Evolutionary conservation across 1,140 invertebrate species (phyloP).

Genomic region (Sinonovacula constricta): DNA sequence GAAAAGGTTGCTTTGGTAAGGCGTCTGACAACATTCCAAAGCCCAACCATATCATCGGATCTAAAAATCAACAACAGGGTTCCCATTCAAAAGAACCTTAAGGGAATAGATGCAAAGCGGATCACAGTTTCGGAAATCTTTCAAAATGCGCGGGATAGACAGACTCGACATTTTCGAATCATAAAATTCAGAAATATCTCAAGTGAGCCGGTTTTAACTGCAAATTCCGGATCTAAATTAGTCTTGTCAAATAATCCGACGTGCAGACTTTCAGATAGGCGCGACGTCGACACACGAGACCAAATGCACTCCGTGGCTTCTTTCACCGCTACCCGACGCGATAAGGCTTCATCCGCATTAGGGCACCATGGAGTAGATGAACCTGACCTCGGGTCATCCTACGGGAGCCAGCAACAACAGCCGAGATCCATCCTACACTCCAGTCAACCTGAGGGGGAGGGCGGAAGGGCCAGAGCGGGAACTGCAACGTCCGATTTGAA

Average conservation of each 20-base stretch:
- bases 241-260: background rate
- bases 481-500: background rate
- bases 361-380: too few species aligned
- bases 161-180: constrained; percentile 41
- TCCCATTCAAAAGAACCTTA: constrained; percentile 47
- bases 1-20: constrained; percentile 38
- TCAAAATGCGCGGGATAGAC: constrained; percentile 37
- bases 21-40: constrained; percentile 30
- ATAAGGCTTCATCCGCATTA: too few species aligned
- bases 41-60: constrained; percentile 39
- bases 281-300: background rate
- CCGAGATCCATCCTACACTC: background rate
- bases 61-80: constrained; percentile 49
- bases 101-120: constrained; percentile 34
- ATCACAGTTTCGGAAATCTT: constrained; percentile 44
- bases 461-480: background rate
- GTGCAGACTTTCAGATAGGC: background rate
- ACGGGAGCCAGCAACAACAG: background rate
- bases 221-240: background rate
- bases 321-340: background rate
- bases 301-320: background rate
- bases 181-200: background rate
- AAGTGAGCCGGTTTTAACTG: background rate
- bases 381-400: background rate
- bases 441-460: background rate